Evolutionary conservation across 2,888 invertebrate genomes (phyloP).

Genomic region (Isoperla grammatica): DNA sequence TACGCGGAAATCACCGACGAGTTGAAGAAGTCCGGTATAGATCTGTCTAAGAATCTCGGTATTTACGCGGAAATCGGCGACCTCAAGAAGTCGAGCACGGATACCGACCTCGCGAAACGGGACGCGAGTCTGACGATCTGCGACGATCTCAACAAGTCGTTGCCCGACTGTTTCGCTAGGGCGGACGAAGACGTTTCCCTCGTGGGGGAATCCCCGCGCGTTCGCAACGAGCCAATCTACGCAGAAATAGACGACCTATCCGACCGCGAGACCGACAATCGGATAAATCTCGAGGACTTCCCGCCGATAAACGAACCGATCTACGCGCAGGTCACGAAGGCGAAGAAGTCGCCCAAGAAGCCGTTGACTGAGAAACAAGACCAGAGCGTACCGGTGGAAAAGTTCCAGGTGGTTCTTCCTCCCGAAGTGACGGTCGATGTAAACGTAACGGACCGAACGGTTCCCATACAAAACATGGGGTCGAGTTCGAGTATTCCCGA

Average conservation of each 20-base stretch:
- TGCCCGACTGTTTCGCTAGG: neutral
- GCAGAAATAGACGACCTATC: constrained; percentile 11
- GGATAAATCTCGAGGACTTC: neutral
- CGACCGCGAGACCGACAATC: too few species aligned
- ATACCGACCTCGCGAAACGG: too few species aligned
- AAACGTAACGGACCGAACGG: too few species aligned
- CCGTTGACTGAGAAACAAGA: too few species aligned
- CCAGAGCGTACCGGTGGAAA: too few species aligned
- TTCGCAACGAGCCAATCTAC: constrained; percentile 1
- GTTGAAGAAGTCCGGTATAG: constrained; percentile 1
- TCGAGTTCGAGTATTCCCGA: too few species aligned
- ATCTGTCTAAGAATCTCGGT: neutral
- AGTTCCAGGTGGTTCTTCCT: too few species aligned
- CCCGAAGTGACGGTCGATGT: too few species aligned
- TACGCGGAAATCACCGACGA: constrained; percentile 13
- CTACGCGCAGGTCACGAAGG: constrained; percentile 5
- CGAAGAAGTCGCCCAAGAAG: neutral
- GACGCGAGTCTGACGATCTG: too few species aligned
- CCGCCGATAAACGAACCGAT: constrained; percentile 6
- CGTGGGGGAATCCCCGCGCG: neutral
- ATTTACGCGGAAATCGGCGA: constrained; percentile 7
- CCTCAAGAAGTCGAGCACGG: too few species aligned
- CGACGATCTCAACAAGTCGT: too few species aligned
- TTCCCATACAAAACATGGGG: too few species aligned
- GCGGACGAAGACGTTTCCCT: neutral